These are phyloP conservation scores for Xanthorhoe designata DNA, from an alignment of 2,888 invertebrate genomes.

Conservation along the genomic window DNA sequence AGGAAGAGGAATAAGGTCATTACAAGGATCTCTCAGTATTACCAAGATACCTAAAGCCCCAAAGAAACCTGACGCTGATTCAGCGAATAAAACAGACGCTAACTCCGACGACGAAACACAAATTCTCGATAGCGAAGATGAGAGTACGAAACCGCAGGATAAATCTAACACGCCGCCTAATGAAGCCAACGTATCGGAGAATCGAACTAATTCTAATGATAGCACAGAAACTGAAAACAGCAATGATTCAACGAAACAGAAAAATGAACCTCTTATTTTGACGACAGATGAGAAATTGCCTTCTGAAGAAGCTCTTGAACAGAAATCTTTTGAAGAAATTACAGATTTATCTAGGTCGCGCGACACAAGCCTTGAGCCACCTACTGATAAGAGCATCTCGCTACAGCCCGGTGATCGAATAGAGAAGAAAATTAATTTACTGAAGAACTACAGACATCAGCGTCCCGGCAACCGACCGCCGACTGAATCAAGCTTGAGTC, in stretches of 20 bases:
- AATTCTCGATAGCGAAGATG: conserved; percentile 76
- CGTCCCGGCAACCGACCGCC: conserved; percentile 66
- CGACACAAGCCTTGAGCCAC: conserved; percentile 39
- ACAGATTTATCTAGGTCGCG: conserved; percentile 46
- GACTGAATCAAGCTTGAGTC: conserved; percentile 74
- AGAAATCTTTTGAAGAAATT: conserved; percentile 56
- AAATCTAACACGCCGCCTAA: conserved; percentile 46
- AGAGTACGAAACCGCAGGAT: conserved; percentile 52
- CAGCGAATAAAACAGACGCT: conserved; percentile 55
- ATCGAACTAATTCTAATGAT: conserved; percentile 29
- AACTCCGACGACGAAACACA: conserved; percentile 76
- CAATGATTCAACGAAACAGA: conserved; percentile 45
- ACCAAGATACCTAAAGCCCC: conserved; percentile 72
- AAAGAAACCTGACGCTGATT: conserved; percentile 58
- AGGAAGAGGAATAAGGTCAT: conserved; percentile 66
- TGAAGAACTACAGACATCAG: conserved; percentile 82
- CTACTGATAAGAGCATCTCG: conserved; percentile 43
- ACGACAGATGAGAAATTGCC: conserved; percentile 79
- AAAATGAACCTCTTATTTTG: conserved; percentile 63
- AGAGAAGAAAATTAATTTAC: conserved; percentile 74
- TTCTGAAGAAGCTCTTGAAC: conserved; percentile 72
- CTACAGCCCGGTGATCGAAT: conserved; percentile 55
- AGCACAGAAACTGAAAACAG: conserved; percentile 33
- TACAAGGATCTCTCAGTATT: conserved; percentile 78
- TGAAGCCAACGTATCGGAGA: conserved; percentile 37